Base-by-base conservation (phyloP, 2,113 vertebrate genomes). In the Polyodon spathula region DNA sequence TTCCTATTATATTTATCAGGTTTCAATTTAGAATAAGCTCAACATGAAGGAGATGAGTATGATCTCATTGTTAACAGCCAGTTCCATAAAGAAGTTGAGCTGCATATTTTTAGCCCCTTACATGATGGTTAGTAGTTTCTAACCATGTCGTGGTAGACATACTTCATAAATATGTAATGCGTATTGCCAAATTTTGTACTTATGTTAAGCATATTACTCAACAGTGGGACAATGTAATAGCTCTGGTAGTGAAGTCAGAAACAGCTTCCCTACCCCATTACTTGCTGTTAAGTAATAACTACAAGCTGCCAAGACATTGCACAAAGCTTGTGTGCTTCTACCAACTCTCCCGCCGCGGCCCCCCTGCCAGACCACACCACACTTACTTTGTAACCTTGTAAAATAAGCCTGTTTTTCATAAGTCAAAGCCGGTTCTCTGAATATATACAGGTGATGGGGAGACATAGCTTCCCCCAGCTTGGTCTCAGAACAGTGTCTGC, bases 311-410 rank as follows among this genome's bases (percentile, higher is more conserved):
- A 14, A 8, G 2, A 14, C 14, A 8, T 46, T 14, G 43, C 43
- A 44, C 43, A 12, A 7, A 44, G 43, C 43, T 44, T 44, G 44
- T 27, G 27, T 27, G 27, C 64, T 72, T 71, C 56, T 65, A 67
- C 72, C 56, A 60, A 63, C 67, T 71, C 62, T 51, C 46, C 68
- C 63, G 76, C 66, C 70, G 59, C 69, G 58, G 56, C 67, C 66
- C 66, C 69, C 66, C 69, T 66, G 65, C 67, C 74, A 64, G 73
- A 81, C 75, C 80, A 80, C 83, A 85, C 85, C 85, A 83, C 71
- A 71, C 54, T 11, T 50, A 6, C 6, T n/a, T 71, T 67, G 51
- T 64, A 64, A 60, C 64, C 72, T 70, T 72, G 67, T 71, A 66
- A 66, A 70, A 59, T 63, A 76, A 77, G 75, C 66, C 73, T 72